Evolutionary conservation across 37 sponge, comb jelly and placozoan genomes (phyloP).

Genomic region (Theonella swinhoei): DNA sequence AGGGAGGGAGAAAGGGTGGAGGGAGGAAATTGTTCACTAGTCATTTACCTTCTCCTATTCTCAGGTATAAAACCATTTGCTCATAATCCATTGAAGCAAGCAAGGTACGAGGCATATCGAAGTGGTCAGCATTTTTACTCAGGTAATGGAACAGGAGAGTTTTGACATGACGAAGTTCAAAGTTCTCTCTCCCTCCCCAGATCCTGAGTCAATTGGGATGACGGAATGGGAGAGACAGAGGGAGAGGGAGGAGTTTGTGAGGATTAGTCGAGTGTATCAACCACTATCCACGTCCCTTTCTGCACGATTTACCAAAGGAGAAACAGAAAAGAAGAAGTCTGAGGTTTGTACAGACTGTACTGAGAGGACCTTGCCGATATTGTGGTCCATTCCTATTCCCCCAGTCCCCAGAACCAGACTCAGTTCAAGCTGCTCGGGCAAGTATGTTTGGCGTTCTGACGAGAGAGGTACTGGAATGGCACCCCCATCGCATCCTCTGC

Average conservation of each 20-base stretch:
- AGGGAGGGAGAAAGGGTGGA: no score
- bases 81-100: conserved; percentile 53
- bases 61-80: conserved; percentile 57
- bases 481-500: conserved; percentile 89
- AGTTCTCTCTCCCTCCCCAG: neutral
- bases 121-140: conserved; percentile 6
- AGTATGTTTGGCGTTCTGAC: conserved; percentile 83
- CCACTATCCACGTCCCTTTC: conserved; percentile 61
- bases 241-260: conserved; percentile 75
- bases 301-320: conserved; percentile 57
- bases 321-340: conserved; percentile 12
- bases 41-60: neutral
- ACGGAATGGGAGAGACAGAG: conserved; percentile 88
- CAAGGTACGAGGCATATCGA: conserved; percentile 52
- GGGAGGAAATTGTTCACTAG: no score
- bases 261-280: conserved; percentile 46
- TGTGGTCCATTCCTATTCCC: neutral
- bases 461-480: conserved; percentile 86
- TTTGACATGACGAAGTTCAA: no score
- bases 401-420: conserved; percentile 52
- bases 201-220: conserved; percentile 23
- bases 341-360: neutral
- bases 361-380: neutral
- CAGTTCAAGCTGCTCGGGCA: conserved; percentile 67
- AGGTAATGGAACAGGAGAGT: neutral